Percentiles rank a stretch among this genome's conserved stretches.
These are phyloP conservation scores for Oreochromis grahami DNA, from an alignment of 2,797 vertebrate genomes.

Conservation along the genomic window DNA sequence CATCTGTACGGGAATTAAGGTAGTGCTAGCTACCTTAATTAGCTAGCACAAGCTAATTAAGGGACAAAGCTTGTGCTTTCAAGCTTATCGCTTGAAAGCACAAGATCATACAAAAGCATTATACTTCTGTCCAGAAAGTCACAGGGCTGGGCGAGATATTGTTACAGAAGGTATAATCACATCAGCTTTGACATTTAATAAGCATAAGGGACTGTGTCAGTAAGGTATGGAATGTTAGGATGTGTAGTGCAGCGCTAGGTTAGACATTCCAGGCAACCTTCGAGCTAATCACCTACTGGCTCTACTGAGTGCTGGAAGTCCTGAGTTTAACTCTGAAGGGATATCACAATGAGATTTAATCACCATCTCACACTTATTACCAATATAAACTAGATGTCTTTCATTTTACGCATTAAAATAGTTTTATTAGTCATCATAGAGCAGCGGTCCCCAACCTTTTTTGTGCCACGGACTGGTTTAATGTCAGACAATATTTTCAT, in stretches of 20 bases:
- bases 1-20: not conserved
- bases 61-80: too few relatives aligned
- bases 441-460: not conserved
- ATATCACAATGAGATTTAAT: constrained; percentile 40
- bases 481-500: not conserved
- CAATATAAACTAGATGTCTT: constrained; percentile 12
- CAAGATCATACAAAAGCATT: not conserved
- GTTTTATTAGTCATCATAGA: not conserved
- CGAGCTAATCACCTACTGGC: not conserved
- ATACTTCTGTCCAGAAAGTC: not conserved
- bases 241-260: not conserved
- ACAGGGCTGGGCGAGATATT: not conserved
- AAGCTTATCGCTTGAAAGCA: not conserved
- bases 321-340: constrained; percentile 7
- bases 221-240: not conserved
- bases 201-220: not conserved
- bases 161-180: not conserved
- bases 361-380: not conserved
- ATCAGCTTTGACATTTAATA: not conserved
- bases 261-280: not conserved
- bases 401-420: not conserved
- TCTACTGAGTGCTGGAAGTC: constrained; percentile 25
- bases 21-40: not conserved
- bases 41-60: too few relatives aligned
- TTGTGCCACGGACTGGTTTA: not conserved